These are phyloP conservation scores for Heterotilapia buettikoferi DNA, from an alignment of 2,113 vertebrate species.

Conservation along the genomic window DNA sequence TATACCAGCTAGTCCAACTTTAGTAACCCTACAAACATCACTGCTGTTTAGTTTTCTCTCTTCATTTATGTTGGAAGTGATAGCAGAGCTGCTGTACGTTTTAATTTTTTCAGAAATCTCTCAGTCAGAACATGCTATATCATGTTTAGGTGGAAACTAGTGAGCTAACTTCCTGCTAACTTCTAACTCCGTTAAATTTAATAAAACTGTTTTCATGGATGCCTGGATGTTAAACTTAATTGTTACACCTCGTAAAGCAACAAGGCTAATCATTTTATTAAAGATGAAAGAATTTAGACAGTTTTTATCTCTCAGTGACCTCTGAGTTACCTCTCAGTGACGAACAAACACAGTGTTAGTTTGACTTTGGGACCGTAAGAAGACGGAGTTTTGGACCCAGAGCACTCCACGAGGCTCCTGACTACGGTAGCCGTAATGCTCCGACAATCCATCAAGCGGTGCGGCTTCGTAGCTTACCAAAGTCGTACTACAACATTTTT, in stretches of 20 bases:
- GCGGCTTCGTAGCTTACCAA: neutral
- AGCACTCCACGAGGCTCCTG: neutral
- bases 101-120: no score
- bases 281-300: neutral
- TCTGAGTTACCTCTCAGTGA: neutral
- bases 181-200: no score
- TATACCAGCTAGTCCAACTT: no score
- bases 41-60: no score
- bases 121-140: no score
- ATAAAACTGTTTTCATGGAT: neutral
- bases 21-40: no score
- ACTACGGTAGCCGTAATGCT: neutral
- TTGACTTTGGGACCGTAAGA: neutral
- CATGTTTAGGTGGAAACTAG: no score
- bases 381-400: neutral
- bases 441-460: neutral
- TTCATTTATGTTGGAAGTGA: no score
- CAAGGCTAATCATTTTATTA: neutral
- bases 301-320: neutral
- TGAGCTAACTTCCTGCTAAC: no score
- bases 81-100: no score
- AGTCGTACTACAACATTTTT: neutral
- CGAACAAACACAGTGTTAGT: neutral
- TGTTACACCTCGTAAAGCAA: neutral
- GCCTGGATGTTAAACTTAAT: neutral